Evolutionary conservation across 2,797 vertebrate genomes (phyloP), one percentile per base, ranked within the genome.

Genomic region (Pangasius macronema): DNA sequence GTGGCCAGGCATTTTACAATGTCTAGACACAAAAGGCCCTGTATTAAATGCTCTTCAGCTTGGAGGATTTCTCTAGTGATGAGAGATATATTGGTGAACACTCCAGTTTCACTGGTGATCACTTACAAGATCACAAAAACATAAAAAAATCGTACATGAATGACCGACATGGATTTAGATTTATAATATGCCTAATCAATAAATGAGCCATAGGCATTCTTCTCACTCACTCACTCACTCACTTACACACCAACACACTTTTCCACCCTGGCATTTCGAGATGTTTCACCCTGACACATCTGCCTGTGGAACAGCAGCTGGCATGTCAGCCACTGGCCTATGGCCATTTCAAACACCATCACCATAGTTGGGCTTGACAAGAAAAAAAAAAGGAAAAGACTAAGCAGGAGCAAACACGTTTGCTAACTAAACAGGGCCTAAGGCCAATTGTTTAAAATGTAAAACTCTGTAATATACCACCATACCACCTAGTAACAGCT

Each of bases 1-100:
- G 2, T 30, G 14, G 90, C 89, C 91, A 90, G 87, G 57, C 79
- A 87, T 59, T 80, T 85, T 85, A 86, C 80, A 33, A 73, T 63
- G 83, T 30, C n/a, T 83, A 67, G 39, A 51, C 61, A 83, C 30
- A 68, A 68, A 83, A 10, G 46, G 53, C 82, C 46, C 20, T 68
- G 46, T 49, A 83, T 51, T 79, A 63, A 80, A 86, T 55, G 76
- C 67, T 85, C 57, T 86, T 85, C 57, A 46, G 39, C 2, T 0
- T 46, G 24, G 39, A 82, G 24, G 33, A 53, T n/a, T 68, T 53
- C 18, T 51, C n/a, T 22, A 24, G 63, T 33, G 46, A 83, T 68
- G 46, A 83, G 63, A 24, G 82, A 83, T 53, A 83, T 68, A 83
- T 49, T 83, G 39, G 57, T 30, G 39, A 82, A 82, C 30, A 14